Evolutionary conservation across 1,140 invertebrate species (phyloP).

Genomic region (Periplaneta americana): DNA sequence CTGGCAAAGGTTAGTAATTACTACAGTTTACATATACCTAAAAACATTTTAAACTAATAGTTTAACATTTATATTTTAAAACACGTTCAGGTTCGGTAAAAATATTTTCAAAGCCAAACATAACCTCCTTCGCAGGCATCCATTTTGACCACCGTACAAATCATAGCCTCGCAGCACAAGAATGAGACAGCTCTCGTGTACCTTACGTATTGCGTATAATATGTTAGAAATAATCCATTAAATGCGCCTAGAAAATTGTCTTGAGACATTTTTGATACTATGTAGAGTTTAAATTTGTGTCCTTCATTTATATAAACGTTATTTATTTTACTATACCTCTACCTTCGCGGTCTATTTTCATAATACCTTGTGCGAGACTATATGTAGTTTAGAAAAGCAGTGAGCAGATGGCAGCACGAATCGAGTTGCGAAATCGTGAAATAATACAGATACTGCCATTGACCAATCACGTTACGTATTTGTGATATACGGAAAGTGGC

Average conservation of each 20-base stretch:
- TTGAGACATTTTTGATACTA: background rate
- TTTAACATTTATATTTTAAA: background rate
- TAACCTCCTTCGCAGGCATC: background rate
- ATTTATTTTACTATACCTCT: background rate
- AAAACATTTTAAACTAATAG: background rate
- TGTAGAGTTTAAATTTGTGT: background rate
- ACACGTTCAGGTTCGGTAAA: background rate
- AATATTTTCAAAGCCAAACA: background rate
- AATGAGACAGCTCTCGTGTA: background rate
- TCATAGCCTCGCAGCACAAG: background rate
- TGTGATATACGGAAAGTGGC: background rate
- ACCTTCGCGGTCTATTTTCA: background rate
- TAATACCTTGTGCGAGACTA: background rate
- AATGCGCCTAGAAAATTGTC: background rate
- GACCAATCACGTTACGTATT: background rate
- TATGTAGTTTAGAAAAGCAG: background rate
- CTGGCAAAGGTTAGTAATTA: background rate
- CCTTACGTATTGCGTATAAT: no score
- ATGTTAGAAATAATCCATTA: background rate
- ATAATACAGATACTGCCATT: background rate
- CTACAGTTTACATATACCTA: background rate
- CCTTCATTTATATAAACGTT: background rate
- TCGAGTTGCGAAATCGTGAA: background rate
- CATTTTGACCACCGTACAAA: constrained; percentile 15
- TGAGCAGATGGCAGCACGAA: background rate